phyloP scores from a whole-genome alignment of 2,888 invertebrate species.

The Polydrusus tereticollis region DNA sequence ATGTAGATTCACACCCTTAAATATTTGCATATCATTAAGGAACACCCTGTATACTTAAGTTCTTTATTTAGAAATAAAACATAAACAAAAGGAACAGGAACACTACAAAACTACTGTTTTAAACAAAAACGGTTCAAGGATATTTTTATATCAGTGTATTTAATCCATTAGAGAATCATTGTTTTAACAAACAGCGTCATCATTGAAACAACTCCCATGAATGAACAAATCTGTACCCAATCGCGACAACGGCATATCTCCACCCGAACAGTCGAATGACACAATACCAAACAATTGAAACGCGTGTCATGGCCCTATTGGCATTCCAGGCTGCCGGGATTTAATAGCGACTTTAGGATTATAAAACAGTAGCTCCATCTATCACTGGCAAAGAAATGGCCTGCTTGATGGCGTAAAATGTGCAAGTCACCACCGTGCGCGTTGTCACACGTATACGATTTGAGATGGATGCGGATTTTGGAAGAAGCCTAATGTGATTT shows the following conservation, averaged over 20 bases:
- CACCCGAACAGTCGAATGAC: conserved; percentile 39
- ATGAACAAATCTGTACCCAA: conserved; percentile 28
- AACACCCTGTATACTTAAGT: too few relatives aligned
- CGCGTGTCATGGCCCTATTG: conserved; percentile 65
- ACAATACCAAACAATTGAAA: conserved; percentile 63
- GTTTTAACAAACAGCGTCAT: not conserved
- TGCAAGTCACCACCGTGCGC: conserved; percentile 52
- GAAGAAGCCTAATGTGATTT: conserved; percentile 14
- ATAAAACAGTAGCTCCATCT: conserved; percentile 64
- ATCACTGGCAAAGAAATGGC: conserved; percentile 53
- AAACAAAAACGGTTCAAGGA: not conserved
- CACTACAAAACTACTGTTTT: too few relatives aligned
- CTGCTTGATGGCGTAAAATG: conserved; percentile 47
- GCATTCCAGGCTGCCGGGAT: conserved; percentile 65
- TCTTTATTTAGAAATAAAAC: too few relatives aligned
- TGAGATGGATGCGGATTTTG: conserved; percentile 26
- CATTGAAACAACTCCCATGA: not conserved
- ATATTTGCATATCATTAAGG: too few relatives aligned
- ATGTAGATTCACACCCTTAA: too few relatives aligned
- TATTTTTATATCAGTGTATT: not conserved
- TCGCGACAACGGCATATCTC: conserved; percentile 16
- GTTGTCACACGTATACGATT: conserved; percentile 37
- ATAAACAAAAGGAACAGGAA: too few relatives aligned
- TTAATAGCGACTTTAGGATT: conserved; percentile 60
- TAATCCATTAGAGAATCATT: not conserved